phyloP scores from a whole-genome alignment of 1,140 invertebrate species.

The Mya arenaria region DNA sequence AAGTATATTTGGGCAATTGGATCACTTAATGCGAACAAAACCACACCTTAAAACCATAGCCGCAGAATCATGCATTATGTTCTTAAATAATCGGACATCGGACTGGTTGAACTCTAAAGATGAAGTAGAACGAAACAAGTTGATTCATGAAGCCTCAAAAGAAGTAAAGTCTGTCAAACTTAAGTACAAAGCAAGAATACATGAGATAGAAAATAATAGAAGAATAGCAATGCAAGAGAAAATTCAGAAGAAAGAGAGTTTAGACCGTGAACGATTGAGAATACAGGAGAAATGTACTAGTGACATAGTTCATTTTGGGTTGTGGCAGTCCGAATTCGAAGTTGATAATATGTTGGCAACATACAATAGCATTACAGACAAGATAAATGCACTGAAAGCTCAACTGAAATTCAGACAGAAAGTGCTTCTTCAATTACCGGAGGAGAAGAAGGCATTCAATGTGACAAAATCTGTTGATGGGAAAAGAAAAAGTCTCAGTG shows the following conservation, averaged over 20 bases:
- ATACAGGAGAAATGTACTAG: conserved; percentile 27
- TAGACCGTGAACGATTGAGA: not conserved
- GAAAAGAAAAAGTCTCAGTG: conserved; percentile 11
- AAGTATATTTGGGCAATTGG: conserved; percentile 48
- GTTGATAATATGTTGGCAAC: conserved; percentile 14
- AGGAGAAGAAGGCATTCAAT: conserved; percentile 35
- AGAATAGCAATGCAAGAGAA: not conserved
- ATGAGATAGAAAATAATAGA: conserved; percentile 6
- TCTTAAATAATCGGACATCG: conserved; percentile 27
- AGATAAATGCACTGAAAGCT: conserved; percentile 16
- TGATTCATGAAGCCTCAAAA: conserved; percentile 13
- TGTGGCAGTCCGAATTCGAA: conserved; percentile 17
- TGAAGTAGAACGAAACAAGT: conserved; percentile 18
- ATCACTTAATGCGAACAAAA: conserved; percentile 35
- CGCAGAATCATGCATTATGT: conserved; percentile 46
- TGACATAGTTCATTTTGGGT: conserved; percentile 5
- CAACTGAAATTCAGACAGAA: conserved; percentile 49
- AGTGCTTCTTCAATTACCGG: conserved; percentile 36
- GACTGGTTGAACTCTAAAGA: conserved; percentile 35
- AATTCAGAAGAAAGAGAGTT: conserved; percentile 21
- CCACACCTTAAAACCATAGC: conserved; percentile 33
- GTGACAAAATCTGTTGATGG: conserved; percentile 24
- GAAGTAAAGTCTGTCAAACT: not conserved
- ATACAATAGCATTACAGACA: not conserved
- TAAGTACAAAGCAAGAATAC: not conserved